Evolutionary conservation across 1,140 invertebrate species (phyloP), one percentile per base, ranked within the genome.

Genomic region (Sycophila sp.): DNA sequence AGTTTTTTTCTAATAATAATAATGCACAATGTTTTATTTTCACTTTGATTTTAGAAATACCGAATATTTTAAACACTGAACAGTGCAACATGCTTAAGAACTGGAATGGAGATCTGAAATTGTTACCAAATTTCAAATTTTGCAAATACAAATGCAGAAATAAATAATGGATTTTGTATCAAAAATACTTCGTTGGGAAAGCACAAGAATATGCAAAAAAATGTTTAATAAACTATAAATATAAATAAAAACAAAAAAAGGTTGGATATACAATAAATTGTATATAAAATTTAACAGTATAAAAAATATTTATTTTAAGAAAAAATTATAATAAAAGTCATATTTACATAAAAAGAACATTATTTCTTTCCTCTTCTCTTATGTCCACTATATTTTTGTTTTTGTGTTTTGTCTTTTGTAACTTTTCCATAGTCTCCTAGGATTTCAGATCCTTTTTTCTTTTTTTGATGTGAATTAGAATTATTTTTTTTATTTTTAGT

Each of bases 91-190:
- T 90, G 40, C 78, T 93, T n/a, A 86, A 76, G 73, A 87, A 86
- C 13, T 93, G 92, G 92, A 88, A 91, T 78, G 90, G 91, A 13
- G 90, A 92, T 81, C 78, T 91, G 13, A 86, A 88, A 60, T 90
- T 86, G 78, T 71, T 93, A 45, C 87, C 88, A 22, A 90, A 92
- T 77, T 91, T 93, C 71, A 91, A 91, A 79, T 83, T 92, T 53
- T 89, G 85, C 76, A 86, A 89, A 75, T 89, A 89, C 74, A 83
- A 11, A 4, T 36, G 36, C 49, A 55, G n/a, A 17, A 30, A 49
- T 42, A 56, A 38, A 56, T 17, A 45, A n/a, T n/a, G n/a, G n/a
- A n/a, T n/a, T n/a, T n/a, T n/a, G 4, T 34, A 51, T 49, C 24
- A 45, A 60, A 71, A 24, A 45, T 22, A 26, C n/a, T n/a, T n/a